phyloP scores from a whole-genome alignment of 1,140 invertebrate genomes.

The Drosophila sp. region DNA sequence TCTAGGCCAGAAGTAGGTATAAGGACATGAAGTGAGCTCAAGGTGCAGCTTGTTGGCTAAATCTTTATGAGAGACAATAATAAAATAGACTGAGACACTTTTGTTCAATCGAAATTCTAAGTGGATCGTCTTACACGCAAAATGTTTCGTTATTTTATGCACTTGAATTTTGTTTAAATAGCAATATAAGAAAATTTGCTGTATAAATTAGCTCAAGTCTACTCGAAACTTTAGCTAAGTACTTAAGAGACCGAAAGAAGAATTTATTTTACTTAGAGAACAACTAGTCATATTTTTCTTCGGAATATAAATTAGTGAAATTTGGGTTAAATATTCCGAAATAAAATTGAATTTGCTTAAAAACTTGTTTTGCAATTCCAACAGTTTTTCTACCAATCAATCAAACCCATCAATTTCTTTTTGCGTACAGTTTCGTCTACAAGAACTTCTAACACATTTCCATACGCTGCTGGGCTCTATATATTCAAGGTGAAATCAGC shows the following conservation, averaged over 20 bases:
- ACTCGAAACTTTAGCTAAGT: not conserved
- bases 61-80: not conserved
- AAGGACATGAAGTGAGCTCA: constrained; percentile 4
- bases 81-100: not conserved
- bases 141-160: not conserved
- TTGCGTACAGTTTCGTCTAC: constrained; percentile 44
- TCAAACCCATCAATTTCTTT: not conserved
- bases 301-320: too few relatives aligned
- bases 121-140: not conserved
- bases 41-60: not conserved
- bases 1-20: not conserved
- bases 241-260: too few relatives aligned
- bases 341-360: too few relatives aligned
- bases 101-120: not conserved
- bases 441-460: constrained; percentile 23
- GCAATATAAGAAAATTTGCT: not conserved
- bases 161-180: not conserved
- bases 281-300: too few relatives aligned
- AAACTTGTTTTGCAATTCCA: too few relatives aligned
- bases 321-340: too few relatives aligned
- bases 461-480: constrained; percentile 26
- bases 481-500: constrained; percentile 48
- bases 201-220: not conserved
- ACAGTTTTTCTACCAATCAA: not conserved
- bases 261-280: too few relatives aligned